phyloP scores from a whole-genome alignment of 2,113 vertebrate genomes.

The Anthoscopus minutus region DNA sequence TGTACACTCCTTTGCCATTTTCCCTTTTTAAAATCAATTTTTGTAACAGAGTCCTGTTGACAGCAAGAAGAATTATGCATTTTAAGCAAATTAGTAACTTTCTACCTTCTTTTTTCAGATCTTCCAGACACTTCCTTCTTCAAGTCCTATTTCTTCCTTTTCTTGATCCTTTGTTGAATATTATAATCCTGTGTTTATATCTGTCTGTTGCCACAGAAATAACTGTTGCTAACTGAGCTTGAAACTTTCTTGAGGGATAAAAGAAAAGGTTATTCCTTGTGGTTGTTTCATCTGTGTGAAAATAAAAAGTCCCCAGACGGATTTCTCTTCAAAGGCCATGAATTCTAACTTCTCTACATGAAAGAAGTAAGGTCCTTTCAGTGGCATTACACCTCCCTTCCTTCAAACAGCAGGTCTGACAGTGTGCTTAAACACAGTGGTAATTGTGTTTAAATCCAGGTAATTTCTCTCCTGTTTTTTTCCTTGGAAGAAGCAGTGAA shows the following conservation, averaged over 20 bases:
- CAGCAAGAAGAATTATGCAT: background rate
- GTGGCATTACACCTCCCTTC: background rate
- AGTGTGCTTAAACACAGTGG: background rate
- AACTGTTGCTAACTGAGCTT: slow-evolving; percentile 21
- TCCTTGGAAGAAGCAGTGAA: background rate
- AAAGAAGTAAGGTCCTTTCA: background rate
- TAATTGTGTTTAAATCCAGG: background rate
- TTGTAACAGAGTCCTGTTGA: background rate
- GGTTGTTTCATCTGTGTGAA: background rate
- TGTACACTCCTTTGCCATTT: background rate
- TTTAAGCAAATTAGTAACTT: background rate
- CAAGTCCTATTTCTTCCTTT: slow-evolving; percentile 24
- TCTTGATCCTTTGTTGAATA: slow-evolving; percentile 39
- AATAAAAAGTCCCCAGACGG: background rate
- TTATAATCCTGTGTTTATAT: slow-evolving; percentile 55
- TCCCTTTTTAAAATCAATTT: background rate
- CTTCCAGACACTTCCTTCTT: background rate
- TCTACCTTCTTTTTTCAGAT: background rate
- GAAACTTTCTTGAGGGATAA: slow-evolving; percentile 13
- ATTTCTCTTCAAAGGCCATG: background rate
- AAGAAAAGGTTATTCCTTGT: slow-evolving; percentile 5
- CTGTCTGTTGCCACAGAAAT: slow-evolving; percentile 44
- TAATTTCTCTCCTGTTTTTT: background rate
- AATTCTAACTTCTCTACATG: background rate
- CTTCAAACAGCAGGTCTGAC: background rate